Percentiles rank a stretch among this genome's conserved stretches.
Evolutionary conservation across 1,140 invertebrate species (phyloP).

Genomic region (Tenebrio molitor): DNA sequence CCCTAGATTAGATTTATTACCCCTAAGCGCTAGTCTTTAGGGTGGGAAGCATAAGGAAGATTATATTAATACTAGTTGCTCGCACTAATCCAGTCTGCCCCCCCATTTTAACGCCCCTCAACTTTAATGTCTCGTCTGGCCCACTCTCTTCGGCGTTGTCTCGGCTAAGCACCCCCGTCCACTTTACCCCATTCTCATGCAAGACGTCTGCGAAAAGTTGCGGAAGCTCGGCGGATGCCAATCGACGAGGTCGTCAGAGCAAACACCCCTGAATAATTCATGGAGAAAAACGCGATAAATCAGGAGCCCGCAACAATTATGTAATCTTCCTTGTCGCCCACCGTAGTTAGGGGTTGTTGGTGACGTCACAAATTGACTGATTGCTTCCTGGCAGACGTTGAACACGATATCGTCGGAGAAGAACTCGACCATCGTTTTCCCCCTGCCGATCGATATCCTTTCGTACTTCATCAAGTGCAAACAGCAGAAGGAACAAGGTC

Average conservation of each 20-base stretch:
- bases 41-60: conserved; percentile 34
- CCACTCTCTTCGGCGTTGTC: too few species aligned
- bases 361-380: conserved; percentile 4
- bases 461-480: conserved; percentile 78
- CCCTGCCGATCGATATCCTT: conserved; percentile 92
- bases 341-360: neutral
- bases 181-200: too few species aligned
- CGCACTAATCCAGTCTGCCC: neutral
- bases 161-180: conserved; percentile 20
- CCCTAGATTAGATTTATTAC: neutral
- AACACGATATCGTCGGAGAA: conserved; percentile 97
- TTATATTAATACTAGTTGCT: conserved; percentile 29
- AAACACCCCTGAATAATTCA: too few species aligned
- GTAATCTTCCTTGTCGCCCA: conserved; percentile 29
- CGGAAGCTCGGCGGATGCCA: too few species aligned
- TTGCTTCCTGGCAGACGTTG: conserved; percentile 77
- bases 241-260: too few species aligned
- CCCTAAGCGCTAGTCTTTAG: conserved; percentile 13
- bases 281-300: neutral
- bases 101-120: conserved; percentile 2
- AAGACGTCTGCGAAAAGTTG: too few species aligned
- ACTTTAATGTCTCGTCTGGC: too few species aligned
- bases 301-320: neutral
- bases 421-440: conserved; percentile 98
- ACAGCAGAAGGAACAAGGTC: conserved; percentile 26